phyloP scores from a whole-genome alignment of 2,797 vertebrate genomes.

The Helarctos malayanus region DNA sequence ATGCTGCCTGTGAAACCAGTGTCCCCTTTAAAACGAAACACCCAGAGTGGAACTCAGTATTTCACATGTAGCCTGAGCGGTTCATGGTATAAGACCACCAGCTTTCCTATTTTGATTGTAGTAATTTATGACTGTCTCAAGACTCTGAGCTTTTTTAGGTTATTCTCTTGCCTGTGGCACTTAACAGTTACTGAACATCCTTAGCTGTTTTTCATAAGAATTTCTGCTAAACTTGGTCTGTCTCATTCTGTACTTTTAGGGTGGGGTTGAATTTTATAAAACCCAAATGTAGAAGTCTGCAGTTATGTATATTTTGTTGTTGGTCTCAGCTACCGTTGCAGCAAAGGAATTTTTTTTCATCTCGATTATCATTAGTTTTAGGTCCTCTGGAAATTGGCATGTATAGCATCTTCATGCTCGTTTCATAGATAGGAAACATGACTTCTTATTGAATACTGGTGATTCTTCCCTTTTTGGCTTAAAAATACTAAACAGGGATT shows the following conservation, averaged over 20 bases:
- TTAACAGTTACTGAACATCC: neutral
- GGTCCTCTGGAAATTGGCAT: neutral
- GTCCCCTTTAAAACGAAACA: neutral
- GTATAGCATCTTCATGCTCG: neutral
- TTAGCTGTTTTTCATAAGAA: neutral
- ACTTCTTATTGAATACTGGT: neutral
- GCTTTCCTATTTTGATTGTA: neutral
- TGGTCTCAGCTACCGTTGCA: neutral
- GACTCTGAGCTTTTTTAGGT: neutral
- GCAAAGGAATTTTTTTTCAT: neutral
- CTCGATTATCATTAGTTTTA: neutral
- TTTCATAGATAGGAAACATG: neutral
- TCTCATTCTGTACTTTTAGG: neutral
- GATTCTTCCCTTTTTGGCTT: neutral
- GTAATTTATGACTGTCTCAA: neutral
- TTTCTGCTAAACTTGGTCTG: neutral
- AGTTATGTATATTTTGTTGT: neutral
- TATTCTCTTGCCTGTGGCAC: neutral
- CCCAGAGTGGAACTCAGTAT: neutral
- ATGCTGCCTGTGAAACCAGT: neutral
- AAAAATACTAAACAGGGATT: neutral
- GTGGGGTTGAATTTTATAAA: constrained; percentile 39
- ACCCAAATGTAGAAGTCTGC: neutral
- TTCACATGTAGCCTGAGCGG: neutral
- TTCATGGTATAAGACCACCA: neutral